Percentiles rank a stretch among this genome's conserved stretches.
Evolutionary conservation across 2,113 vertebrate species (phyloP).

Genomic region (Thoracochromis brauschi): DNA sequence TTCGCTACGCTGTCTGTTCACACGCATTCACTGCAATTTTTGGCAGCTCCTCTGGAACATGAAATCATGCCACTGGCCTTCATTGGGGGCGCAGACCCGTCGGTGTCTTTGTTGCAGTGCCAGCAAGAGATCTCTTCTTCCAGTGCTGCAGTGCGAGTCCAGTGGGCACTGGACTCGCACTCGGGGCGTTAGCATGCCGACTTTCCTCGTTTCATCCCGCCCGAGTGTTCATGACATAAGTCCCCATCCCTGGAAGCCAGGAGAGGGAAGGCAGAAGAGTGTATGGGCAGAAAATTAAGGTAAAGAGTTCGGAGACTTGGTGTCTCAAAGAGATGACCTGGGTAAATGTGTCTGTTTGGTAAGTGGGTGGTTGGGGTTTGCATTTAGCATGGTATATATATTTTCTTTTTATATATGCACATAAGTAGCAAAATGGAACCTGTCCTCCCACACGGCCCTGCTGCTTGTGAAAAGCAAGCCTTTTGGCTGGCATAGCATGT

Average conservation of each 20-base stretch:
- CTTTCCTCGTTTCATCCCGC: constrained; percentile 40
- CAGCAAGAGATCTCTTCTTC: constrained; percentile 50
- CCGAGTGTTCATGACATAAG: constrained; percentile 53
- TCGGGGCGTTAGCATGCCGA: background rate
- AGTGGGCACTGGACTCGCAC: background rate
- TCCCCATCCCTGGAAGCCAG: background rate
- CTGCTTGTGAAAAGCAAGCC: constrained; percentile 15
- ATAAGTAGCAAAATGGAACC: constrained; percentile 20
- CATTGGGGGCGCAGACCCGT: constrained; percentile 9
- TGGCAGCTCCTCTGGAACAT: constrained; percentile 60
- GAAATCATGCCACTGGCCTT: constrained; percentile 46
- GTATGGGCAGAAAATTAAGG: background rate
- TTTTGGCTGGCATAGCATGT: constrained; percentile 42
- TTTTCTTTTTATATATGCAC: background rate
- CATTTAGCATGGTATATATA: background rate
- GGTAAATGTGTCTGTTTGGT: constrained; percentile 10
- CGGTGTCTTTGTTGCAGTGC: constrained; percentile 41
- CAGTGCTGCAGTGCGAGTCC: constrained; percentile 1
- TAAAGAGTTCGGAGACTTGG: background rate
- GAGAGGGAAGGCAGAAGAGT: background rate
- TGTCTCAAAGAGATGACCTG: constrained; percentile 2
- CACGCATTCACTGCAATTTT: constrained; percentile 22
- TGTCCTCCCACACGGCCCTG: constrained; percentile 22
- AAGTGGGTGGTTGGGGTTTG: background rate
- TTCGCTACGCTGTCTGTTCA: background rate